Percentiles rank a stretch among this genome's conserved stretches.
These are phyloP conservation scores for Hemicentrotus pulcherrimus DNA, from an alignment of 35 echinoderm and acorn worm species.

Conservation along the genomic window DNA sequence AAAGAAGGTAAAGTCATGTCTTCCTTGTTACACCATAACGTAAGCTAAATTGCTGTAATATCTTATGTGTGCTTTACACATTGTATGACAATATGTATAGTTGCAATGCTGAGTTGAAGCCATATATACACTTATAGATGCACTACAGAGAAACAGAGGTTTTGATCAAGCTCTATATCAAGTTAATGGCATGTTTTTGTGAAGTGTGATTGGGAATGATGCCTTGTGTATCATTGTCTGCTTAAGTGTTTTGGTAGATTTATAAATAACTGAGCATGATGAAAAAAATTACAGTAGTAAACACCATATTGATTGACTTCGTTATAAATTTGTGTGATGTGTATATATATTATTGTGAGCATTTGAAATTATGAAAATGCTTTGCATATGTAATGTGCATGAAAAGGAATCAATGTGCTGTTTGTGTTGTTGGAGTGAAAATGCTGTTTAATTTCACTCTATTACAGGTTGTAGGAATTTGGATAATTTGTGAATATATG, in stretches of 20 bases:
- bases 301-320: neutral
- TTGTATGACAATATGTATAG: neutral
- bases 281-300: neutral
- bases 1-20: neutral
- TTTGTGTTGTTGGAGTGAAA: too few relatives aligned
- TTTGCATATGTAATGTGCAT: too few relatives aligned
- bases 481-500: too few relatives aligned
- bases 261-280: neutral
- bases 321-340: too few relatives aligned
- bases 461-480: too few relatives aligned
- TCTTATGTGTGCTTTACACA: neutral
- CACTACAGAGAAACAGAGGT: neutral
- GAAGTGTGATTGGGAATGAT: neutral
- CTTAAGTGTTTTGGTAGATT: neutral
- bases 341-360: too few relatives aligned
- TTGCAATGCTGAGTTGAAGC: neutral
- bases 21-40: neutral
- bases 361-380: too few relatives aligned
- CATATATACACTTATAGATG: neutral
- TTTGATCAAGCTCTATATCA: neutral
- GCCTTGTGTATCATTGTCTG: neutral
- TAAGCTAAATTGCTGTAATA: neutral
- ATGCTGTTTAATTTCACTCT: too few relatives aligned
- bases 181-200: neutral
- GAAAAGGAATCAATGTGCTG: too few relatives aligned